A percentile compares a stretch with the other conserved stretches of the same genome.
Conservation (phyloP, 2,888 invertebrate genomes). For the Eledona agricola region DNA sequence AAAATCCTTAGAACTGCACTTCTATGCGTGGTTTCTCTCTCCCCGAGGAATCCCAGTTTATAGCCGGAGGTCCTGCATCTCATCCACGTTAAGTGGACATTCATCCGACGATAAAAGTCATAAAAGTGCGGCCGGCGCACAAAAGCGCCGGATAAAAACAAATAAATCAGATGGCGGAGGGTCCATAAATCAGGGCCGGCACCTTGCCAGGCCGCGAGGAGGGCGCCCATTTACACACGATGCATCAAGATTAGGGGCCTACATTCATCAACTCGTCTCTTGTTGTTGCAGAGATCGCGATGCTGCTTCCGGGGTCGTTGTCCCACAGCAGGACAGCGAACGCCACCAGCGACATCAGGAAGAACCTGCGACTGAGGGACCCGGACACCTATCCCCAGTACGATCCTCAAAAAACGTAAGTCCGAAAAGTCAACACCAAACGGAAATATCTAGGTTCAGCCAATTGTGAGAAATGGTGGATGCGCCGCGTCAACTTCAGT, state of each 20-base stretch:
- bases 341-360: slow-evolving; percentile 81
- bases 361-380: slow-evolving; percentile 79
- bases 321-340: slow-evolving; percentile 80
- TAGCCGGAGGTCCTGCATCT: neutral
- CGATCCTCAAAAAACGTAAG: slow-evolving; percentile 77
- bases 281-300: slow-evolving; percentile 77
- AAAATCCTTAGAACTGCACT: no score
- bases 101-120: slow-evolving; percentile 15
- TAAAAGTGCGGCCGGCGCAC: slow-evolving; percentile 11
- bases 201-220: slow-evolving; percentile 12
- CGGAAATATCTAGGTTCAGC: no score
- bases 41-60: no score
- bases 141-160: slow-evolving; percentile 25
- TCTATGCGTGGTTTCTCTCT: no score
- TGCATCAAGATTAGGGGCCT: slow-evolving; percentile 41
- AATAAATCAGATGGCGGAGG: slow-evolving; percentile 25
- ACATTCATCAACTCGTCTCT: slow-evolving; percentile 34
- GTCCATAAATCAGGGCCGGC: slow-evolving; percentile 27
- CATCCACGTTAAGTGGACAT: slow-evolving; percentile 17
- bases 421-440: slow-evolving; percentile 51
- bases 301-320: slow-evolving; percentile 81
- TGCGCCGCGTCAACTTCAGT: no score
- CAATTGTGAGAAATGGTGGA: no score
- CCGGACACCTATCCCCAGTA: slow-evolving; percentile 76
- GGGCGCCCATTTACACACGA: slow-evolving; percentile 39